phyloP scores from a whole-genome alignment of 2,797 vertebrate species.

The Macropus fuliginosus region DNA sequence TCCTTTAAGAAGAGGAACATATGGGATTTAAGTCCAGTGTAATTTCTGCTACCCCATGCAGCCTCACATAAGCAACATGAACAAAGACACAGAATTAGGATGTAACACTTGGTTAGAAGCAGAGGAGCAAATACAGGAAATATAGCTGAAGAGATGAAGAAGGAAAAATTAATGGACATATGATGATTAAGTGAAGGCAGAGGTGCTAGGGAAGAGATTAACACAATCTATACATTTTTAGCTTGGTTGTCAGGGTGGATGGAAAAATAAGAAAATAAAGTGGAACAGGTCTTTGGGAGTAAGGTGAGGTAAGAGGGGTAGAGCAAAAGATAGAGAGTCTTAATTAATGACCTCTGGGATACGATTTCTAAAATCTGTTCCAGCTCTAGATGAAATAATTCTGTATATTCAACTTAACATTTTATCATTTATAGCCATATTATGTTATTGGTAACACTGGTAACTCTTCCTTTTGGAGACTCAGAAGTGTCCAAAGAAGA shows the following conservation, averaged over 20 bases:
- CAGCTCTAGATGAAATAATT: neutral
- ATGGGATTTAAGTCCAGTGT: neutral
- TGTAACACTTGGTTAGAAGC: neutral
- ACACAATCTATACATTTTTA: neutral
- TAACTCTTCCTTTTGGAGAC: neutral
- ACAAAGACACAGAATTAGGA: neutral
- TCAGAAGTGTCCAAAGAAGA: neutral
- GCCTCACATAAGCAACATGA: neutral
- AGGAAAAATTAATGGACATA: neutral
- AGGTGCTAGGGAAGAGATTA: neutral
- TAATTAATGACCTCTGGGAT: constrained; percentile 4
- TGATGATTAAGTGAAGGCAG: neutral
- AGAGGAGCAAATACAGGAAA: neutral
- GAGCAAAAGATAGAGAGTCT: neutral
- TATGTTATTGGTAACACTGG: neutral
- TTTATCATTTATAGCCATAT: constrained; percentile 18
- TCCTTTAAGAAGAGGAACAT: neutral
- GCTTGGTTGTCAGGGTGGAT: neutral
- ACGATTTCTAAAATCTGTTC: neutral
- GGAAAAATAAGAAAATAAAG: constrained; percentile 10
- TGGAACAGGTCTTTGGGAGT: neutral
- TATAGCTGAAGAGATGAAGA: neutral
- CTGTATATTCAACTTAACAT: neutral
- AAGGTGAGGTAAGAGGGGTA: neutral
- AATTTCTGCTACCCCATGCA: neutral